phyloP scores from a whole-genome alignment of 2,888 invertebrate genomes.

The Parnassius glacialis region DNA sequence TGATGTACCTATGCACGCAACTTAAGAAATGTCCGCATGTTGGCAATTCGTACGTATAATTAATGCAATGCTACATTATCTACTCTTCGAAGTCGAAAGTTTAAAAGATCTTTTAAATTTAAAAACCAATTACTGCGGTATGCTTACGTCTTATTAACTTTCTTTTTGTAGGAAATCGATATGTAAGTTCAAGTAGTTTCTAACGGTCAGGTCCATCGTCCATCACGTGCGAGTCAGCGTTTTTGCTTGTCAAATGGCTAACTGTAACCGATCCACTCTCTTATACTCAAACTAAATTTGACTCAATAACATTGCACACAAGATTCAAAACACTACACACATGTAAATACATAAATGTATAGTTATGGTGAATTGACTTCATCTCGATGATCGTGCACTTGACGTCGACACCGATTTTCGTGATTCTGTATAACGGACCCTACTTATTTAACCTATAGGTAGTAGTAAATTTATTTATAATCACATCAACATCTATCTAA shows the following conservation, averaged over 20 bases:
- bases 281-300: slow-evolving; percentile 35
- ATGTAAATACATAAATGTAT: background rate
- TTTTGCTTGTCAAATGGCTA: slow-evolving; percentile 73
- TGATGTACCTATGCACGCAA: too few relatives aligned
- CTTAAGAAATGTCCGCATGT: too few relatives aligned
- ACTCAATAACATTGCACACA: slow-evolving; percentile 33
- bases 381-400: slow-evolving; percentile 10
- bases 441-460: slow-evolving; percentile 8
- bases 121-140: background rate
- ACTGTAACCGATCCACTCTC: slow-evolving; percentile 61
- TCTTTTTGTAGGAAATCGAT: slow-evolving; percentile 18
- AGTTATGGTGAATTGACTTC: slow-evolving; percentile 1
- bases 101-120: too few relatives aligned
- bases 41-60: too few relatives aligned
- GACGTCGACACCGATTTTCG: slow-evolving; percentile 1
- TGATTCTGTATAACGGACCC: background rate
- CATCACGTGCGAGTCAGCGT: slow-evolving; percentile 46
- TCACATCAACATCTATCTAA: slow-evolving; percentile 9
- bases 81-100: too few relatives aligned
- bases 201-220: slow-evolving; percentile 54
- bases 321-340: slow-evolving; percentile 7
- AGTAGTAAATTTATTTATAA: slow-evolving; percentile 15
- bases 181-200: slow-evolving; percentile 49
- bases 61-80: too few relatives aligned
- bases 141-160: too few relatives aligned